Conservation (phyloP, 2,797 vertebrate species). For the Varecia variegata region DNA sequence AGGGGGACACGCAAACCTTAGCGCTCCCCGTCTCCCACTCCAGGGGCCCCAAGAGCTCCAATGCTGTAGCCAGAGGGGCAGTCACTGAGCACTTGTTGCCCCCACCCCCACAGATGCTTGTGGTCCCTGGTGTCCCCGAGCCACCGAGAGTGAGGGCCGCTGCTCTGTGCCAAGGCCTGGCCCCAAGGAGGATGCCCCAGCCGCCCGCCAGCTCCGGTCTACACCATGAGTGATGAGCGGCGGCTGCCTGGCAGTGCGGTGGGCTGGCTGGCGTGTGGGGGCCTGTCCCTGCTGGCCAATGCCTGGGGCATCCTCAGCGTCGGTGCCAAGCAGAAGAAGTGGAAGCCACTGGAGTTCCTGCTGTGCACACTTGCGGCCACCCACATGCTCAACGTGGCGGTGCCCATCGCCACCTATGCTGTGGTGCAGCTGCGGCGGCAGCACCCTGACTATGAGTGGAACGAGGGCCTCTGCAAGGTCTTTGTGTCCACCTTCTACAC, state of each 20-base stretch:
- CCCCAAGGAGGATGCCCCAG: constrained; percentile 56
- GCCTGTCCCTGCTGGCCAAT: constrained; percentile 93
- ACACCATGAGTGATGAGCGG: constrained; percentile 92
- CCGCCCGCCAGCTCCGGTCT: background rate
- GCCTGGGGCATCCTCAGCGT: constrained; percentile 95
- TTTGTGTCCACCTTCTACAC: constrained; percentile 98
- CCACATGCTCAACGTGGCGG: constrained; percentile 94
- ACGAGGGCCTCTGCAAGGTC: constrained; percentile 95
- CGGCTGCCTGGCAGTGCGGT: constrained; percentile 91
- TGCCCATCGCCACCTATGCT: constrained; percentile 94
- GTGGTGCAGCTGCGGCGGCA: constrained; percentile 92
- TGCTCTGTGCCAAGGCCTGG: background rate
- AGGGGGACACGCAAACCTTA: background rate
- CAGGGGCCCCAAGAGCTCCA: background rate
- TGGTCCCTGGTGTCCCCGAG: background rate
- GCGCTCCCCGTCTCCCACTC: background rate
- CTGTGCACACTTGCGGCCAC: constrained; percentile 94
- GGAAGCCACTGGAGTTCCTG: constrained; percentile 96
- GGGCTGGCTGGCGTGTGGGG: constrained; percentile 95
- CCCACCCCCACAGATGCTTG: background rate
- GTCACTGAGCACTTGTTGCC: background rate
- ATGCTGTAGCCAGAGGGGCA: background rate
- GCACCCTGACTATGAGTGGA: constrained; percentile 93
- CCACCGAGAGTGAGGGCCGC: background rate
- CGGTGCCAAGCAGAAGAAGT: constrained; percentile 96